Conservation (phyloP, 64 coral and sea anemone species). For the Porites lutea region DNA sequence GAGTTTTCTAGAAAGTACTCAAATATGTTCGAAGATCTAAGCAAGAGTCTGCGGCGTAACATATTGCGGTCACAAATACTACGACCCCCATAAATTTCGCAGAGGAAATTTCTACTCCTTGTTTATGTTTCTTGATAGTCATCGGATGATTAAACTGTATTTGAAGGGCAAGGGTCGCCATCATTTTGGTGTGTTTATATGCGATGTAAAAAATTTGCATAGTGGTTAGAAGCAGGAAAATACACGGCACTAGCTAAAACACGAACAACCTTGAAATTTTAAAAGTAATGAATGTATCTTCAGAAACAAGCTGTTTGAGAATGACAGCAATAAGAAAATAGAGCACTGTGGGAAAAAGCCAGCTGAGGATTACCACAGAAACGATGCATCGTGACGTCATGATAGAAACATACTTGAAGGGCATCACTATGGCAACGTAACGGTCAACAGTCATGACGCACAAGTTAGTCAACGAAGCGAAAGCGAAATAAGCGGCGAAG, state of each 20-base stretch:
- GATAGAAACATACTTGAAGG: slow-evolving; percentile 18
- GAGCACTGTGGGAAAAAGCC: background rate
- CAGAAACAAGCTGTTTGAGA: background rate
- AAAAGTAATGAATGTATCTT: background rate
- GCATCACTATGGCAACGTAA: slow-evolving; percentile 35
- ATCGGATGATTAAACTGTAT: background rate
- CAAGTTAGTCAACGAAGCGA: background rate
- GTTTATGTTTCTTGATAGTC: background rate
- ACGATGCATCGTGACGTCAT: background rate
- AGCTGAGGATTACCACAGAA: slow-evolving; percentile 1
- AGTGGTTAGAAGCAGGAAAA: background rate
- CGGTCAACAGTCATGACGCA: slow-evolving; percentile 6
- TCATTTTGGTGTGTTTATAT: background rate
- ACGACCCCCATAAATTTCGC: background rate
- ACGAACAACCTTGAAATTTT: background rate
- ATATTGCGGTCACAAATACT: background rate
- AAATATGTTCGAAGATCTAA: slow-evolving; percentile 8
- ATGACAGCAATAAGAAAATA: background rate
- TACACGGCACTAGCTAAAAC: background rate
- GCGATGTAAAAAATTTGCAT: slow-evolving; percentile 13
- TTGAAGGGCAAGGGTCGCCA: background rate
- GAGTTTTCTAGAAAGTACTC: background rate
- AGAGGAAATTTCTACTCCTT: background rate
- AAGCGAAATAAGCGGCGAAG: slow-evolving; percentile 9
- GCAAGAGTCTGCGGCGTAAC: background rate